phyloP scores from a whole-genome alignment of 2,888 invertebrate species.

The Alcis repandata region DNA sequence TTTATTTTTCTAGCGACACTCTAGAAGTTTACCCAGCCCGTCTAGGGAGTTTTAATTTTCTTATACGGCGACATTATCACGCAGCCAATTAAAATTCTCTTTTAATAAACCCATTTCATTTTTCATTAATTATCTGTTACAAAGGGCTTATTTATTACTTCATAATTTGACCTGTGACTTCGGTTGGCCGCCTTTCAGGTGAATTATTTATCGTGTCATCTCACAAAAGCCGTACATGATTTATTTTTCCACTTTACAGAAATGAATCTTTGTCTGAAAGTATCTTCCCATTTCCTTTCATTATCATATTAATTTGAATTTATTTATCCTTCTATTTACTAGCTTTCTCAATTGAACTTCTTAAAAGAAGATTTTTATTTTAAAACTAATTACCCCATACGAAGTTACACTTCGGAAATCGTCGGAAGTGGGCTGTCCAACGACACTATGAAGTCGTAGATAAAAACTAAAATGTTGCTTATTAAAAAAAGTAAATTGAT shows the following conservation, averaged over 20 bases:
- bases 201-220: slow-evolving; percentile 34
- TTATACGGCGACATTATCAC: slow-evolving; percentile 67
- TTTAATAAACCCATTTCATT: slow-evolving; percentile 57
- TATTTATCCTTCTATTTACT: neutral
- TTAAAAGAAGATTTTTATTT: slow-evolving; percentile 17
- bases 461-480: slow-evolving; percentile 68
- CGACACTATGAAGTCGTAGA: slow-evolving; percentile 64
- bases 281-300: neutral
- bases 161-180: slow-evolving; percentile 50
- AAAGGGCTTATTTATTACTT: slow-evolving; percentile 62
- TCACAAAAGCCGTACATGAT: slow-evolving; percentile 13
- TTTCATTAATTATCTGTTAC: slow-evolving; percentile 63
- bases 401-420: slow-evolving; percentile 39
- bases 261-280: neutral
- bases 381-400: neutral
- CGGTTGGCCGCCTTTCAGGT: slow-evolving; percentile 29
- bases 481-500: slow-evolving; percentile 68
- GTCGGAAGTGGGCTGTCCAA: slow-evolving; percentile 44
- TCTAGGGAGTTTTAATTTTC: slow-evolving; percentile 61
- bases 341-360: slow-evolving; percentile 6
- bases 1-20: slow-evolving; percentile 47
- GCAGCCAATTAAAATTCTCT: slow-evolving; percentile 72
- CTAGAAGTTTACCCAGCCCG: slow-evolving; percentile 51
- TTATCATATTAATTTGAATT: neutral
- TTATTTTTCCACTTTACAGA: slow-evolving; percentile 17